These are phyloP conservation scores for Philopotamus ludificatus DNA, from an alignment of 1,140 invertebrate genomes.

Conservation along the genomic window DNA sequence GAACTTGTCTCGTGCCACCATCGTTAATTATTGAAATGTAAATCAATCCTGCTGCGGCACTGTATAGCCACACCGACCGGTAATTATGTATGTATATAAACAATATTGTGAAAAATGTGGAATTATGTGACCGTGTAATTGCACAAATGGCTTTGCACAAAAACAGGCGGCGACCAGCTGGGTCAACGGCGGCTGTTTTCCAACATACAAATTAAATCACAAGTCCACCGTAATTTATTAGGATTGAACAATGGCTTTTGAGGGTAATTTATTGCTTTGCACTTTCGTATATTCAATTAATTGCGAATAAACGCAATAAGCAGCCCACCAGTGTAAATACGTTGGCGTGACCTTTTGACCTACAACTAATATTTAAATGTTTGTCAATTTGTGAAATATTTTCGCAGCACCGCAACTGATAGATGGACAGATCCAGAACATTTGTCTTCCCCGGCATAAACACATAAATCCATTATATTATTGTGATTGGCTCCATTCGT, in stretches of 20 bases:
- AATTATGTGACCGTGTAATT: background rate
- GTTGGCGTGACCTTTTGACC: background rate
- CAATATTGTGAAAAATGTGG: background rate
- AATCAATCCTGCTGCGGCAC: no score
- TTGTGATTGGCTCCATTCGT: no score
- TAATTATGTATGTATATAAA: no score
- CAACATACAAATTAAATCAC: background rate
- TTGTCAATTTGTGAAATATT: background rate
- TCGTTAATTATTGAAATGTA: no score
- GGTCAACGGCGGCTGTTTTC: background rate
- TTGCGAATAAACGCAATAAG: background rate
- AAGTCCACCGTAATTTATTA: background rate
- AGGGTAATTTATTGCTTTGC: background rate
- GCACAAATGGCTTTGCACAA: background rate
- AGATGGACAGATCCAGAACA: no score
- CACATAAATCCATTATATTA: no score
- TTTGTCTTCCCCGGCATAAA: no score
- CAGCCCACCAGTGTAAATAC: background rate
- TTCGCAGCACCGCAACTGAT: no score
- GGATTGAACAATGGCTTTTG: background rate
- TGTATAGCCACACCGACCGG: background rate
- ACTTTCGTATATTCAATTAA: no score
- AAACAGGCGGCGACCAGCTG: background rate
- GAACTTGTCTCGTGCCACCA: no score
- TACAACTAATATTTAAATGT: background rate